Conservation (phyloP, 1,140 invertebrate species). For the Apis florea region DNA sequence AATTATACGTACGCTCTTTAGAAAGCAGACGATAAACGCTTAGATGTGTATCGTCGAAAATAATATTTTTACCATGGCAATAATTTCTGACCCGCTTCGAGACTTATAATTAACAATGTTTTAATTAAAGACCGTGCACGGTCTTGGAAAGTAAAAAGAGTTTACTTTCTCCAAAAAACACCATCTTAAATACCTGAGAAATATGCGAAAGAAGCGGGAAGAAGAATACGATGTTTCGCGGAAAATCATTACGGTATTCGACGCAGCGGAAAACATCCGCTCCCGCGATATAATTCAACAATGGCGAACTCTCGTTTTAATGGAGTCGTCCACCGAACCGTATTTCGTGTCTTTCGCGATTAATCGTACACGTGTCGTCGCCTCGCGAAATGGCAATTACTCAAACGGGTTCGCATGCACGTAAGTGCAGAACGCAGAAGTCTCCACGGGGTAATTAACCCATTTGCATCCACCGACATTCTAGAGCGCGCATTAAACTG, state of each 20-base stretch:
- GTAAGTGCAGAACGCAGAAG: constrained; percentile 31
- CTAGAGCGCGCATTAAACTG: constrained; percentile 29
- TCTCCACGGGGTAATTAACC: constrained; percentile 46
- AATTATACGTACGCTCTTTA: too few species aligned
- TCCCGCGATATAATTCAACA: background rate
- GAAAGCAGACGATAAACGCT: too few species aligned
- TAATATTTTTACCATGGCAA: too few species aligned
- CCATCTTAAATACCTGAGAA: background rate
- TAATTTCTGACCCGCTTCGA: too few species aligned
- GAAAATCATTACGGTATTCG: background rate
- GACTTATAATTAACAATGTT: too few species aligned
- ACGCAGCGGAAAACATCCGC: background rate
- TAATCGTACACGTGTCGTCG: constrained; percentile 36
- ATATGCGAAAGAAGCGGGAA: background rate
- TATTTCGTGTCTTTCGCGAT: constrained; percentile 42
- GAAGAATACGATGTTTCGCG: background rate
- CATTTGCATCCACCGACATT: constrained; percentile 36
- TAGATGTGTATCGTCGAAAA: too few species aligned
- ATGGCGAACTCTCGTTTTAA: background rate
- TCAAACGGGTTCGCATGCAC: constrained; percentile 32
- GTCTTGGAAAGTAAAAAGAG: too few species aligned
- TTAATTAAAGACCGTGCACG: too few species aligned
- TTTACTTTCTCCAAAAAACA: background rate
- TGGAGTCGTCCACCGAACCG: background rate
- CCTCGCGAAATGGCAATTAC: constrained; percentile 30